These are phyloP conservation scores for Anthoscopus minutus DNA, from an alignment of 2,113 vertebrate genomes.

Conservation along the genomic window DNA sequence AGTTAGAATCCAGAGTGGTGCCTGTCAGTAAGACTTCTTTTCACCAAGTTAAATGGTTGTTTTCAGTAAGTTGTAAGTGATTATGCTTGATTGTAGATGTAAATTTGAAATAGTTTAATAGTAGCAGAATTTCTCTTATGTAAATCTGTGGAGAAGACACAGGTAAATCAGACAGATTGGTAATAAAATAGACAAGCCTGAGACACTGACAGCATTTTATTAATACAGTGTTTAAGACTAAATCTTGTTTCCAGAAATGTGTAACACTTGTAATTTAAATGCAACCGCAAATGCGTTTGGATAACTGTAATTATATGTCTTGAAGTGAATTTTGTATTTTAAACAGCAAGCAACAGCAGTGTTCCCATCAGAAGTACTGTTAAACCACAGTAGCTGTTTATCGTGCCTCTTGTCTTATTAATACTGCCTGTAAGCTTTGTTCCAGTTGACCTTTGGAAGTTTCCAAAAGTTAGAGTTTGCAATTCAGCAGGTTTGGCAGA, in stretches of 20 bases:
- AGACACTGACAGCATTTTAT: background rate
- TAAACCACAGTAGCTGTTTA: background rate
- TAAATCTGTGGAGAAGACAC: background rate
- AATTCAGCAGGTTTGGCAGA: conserved; percentile 31
- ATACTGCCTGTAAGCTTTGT: conserved; percentile 2
- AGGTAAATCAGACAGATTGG: background rate
- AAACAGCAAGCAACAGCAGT: background rate
- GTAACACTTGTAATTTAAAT: background rate
- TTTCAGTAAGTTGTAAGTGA: background rate
- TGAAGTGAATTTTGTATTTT: background rate
- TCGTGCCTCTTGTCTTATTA: background rate
- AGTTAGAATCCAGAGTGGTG: background rate
- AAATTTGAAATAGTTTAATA: background rate
- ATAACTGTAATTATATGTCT: background rate
- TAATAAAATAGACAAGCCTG: background rate
- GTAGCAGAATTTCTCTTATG: background rate
- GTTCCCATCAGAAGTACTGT: background rate
- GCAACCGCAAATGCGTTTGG: background rate
- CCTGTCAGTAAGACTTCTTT: background rate
- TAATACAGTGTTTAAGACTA: background rate
- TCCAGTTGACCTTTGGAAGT: conserved; percentile 44
- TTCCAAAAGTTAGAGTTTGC: conserved; percentile 38
- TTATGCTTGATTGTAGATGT: background rate
- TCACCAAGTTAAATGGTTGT: background rate
- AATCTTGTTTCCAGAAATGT: background rate